Evolutionary conservation across 2,113 vertebrate genomes (phyloP), one percentile per base, ranked within the genome.

Genomic region (Syrmaticus mikado): DNA sequence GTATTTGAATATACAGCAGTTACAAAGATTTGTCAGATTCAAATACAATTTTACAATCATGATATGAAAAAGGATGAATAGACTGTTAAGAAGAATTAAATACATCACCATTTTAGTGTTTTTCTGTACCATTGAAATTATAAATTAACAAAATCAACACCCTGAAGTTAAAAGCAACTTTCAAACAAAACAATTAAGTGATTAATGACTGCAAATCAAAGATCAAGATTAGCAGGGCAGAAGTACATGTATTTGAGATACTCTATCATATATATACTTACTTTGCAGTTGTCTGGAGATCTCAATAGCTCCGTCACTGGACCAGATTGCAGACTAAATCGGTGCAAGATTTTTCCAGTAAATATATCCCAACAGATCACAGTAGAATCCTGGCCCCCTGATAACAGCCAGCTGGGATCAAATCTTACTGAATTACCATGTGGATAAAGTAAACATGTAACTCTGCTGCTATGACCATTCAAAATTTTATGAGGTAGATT

Each of bases 321-420:
- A 65, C 98, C 98, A 78, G 97, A 96, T 7, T 98, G 97, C 78
- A 98, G 84, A 74, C 53, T 66, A 85, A 98, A 98, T 6, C 83
- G 96, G 64, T 98, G 97, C 52, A 98, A 78, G 57, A 95, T 89
- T 38, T 84, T 87, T 80, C 97, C 98, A 28, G 97, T 97, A 88
- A 98, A 98, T 46, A 98, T 92, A 89, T 98, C 92, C 98, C 98
- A 98, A 96, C 97, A 97, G 61, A 98, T 97, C 41, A 98, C 97
- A 2, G 90, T 40, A 11, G 98, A 98, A 78, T 98, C 97, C 83
- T 78, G 96, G 27, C 97, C 94, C 16, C 98, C 98, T 14, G 98
- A 98, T n/a, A 98, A 78, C 57, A 98, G 92, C 98, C 98, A 98
- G 87, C 96, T 97, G 64, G 97, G 95, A 76, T 98, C 98, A 93